A percentile compares a stretch with the other conserved stretches of the same genome.
Conservation (phyloP, 2,888 invertebrate species). For the Hyles lineata region DNA sequence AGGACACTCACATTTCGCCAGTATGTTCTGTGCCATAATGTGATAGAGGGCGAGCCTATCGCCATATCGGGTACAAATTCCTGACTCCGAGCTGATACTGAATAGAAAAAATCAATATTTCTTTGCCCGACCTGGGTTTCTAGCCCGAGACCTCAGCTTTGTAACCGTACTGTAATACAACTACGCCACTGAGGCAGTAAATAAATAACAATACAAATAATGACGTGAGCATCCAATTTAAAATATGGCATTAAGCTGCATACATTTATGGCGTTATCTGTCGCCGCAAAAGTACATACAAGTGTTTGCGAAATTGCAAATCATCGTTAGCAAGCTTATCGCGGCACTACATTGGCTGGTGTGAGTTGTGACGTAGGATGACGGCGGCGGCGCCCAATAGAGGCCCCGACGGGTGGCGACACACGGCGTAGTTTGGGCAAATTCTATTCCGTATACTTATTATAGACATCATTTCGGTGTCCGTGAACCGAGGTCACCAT, state of each 20-base stretch:
- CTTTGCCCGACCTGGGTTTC: no score
- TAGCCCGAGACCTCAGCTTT: no score
- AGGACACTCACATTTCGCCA: no score
- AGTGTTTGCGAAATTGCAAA: slow-evolving; percentile 37
- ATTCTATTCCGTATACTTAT: slow-evolving; percentile 12
- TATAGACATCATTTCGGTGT: slow-evolving; percentile 3
- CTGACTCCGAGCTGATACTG: no score
- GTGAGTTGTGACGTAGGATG: slow-evolving; percentile 43
- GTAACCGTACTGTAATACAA: no score
- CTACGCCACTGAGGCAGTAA: no score
- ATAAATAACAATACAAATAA: neutral
- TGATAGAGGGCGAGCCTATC: no score
- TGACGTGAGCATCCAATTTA: neutral
- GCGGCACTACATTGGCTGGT: slow-evolving; percentile 29
- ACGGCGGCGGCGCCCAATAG: slow-evolving; percentile 36
- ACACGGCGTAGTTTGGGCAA: slow-evolving; percentile 20
- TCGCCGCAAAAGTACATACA: slow-evolving; percentile 21
- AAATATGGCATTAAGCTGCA: neutral
- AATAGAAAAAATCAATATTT: no score
- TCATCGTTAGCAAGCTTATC: slow-evolving; percentile 46
- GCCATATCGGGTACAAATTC: no score
- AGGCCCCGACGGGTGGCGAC: slow-evolving; percentile 47
- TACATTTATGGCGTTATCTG: neutral
- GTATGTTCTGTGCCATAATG: no score
- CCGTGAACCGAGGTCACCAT: slow-evolving; percentile 14